Percentiles rank a stretch among this genome's conserved stretches.
Conservation (phyloP, 1,140 invertebrate species). For the Diorhabda sublineata region DNA sequence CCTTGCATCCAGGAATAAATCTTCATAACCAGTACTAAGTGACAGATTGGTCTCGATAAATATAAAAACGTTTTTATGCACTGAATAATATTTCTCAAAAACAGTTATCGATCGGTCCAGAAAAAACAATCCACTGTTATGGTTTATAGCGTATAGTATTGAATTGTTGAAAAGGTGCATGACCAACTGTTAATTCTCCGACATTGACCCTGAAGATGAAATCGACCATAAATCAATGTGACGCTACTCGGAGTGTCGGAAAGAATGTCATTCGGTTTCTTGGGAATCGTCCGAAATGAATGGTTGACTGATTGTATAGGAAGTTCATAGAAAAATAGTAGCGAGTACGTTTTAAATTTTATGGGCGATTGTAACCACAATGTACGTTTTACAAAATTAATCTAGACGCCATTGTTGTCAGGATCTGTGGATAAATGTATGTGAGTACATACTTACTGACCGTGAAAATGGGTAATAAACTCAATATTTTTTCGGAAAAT, state of each 20-base stretch:
- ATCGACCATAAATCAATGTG: neutral
- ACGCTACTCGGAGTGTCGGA: neutral
- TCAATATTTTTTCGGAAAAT: no score
- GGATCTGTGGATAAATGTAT: no score
- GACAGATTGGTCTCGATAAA: neutral
- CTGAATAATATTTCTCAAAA: neutral
- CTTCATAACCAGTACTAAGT: neutral
- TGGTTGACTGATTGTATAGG: neutral
- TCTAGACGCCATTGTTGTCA: no score
- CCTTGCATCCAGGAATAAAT: neutral
- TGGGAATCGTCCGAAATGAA: neutral
- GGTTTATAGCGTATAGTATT: neutral
- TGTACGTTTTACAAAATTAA: no score
- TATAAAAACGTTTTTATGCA: neutral
- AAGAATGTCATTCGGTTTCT: neutral
- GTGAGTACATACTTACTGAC: no score
- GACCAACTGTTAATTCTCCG: neutral
- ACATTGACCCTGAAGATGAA: neutral
- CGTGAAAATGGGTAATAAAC: no score
- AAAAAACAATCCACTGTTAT: conserved; percentile 1
- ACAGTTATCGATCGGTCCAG: neutral
- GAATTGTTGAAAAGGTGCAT: neutral
- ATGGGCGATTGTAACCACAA: no score
- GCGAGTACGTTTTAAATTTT: no score
- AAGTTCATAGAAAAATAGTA: neutral